A percentile compares a stretch with the other conserved stretches of the same genome.
Conservation (phyloP, 2,888 invertebrate genomes). For the Amitus sp. region DNA sequence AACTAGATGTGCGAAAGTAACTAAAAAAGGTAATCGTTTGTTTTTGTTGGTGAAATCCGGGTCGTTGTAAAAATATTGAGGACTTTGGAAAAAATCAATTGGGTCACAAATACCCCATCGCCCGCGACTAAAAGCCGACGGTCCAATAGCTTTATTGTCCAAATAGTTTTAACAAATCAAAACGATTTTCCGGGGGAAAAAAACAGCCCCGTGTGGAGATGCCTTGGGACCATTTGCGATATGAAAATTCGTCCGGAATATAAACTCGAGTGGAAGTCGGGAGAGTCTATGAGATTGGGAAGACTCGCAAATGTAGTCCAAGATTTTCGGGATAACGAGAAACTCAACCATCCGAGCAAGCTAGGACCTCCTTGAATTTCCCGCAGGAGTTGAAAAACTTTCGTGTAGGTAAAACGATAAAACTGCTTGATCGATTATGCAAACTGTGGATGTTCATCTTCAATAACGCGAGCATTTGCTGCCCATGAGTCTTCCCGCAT, state of each 20-base stretch:
- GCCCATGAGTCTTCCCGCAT: no score
- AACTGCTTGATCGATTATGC: conserved; percentile 40
- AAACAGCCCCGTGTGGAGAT: no score
- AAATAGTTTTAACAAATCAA: no score
- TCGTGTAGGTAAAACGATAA: conserved; percentile 29
- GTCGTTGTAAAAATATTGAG: no score
- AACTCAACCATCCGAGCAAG: conserved; percentile 38
- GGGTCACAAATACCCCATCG: neutral
- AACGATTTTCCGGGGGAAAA: no score
- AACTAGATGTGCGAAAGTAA: neutral
- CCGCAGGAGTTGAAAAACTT: conserved; percentile 35
- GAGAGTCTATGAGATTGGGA: conserved; percentile 20
- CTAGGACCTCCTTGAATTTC: conserved; percentile 38
- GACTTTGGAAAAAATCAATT: neutral
- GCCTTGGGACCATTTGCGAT: conserved; percentile 3
- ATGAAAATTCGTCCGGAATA: conserved; percentile 27
- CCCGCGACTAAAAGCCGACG: neutral
- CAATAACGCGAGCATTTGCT: conserved; percentile 20
- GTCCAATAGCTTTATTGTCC: neutral
- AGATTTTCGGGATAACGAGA: conserved; percentile 43
- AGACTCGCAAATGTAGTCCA: conserved; percentile 34
- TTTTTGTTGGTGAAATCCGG: no score
- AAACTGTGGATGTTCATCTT: conserved; percentile 37
- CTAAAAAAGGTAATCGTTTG: neutral
- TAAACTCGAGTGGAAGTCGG: conserved; percentile 11